A percentile compares a stretch with the other conserved stretches of the same genome.
Conservation (phyloP, 2,888 invertebrate species). For the Mystacides longicornis region DNA sequence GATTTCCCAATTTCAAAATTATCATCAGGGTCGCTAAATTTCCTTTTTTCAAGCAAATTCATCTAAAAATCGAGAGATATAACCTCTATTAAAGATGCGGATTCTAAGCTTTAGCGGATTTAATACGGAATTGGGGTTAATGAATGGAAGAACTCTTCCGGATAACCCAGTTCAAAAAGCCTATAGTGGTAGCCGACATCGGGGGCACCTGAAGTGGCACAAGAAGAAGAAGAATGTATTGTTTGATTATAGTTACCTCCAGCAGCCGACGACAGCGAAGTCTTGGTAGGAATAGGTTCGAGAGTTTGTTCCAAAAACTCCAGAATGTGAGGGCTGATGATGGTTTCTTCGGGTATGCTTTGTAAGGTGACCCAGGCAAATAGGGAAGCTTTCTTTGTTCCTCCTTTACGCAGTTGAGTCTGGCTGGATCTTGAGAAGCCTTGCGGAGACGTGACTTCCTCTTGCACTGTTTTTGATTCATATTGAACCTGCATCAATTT, state of each 20-base stretch:
- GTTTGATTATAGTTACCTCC: conserved; percentile 27
- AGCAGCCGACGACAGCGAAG: conserved; percentile 40
- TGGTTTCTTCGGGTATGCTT: conserved; percentile 95
- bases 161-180: too few species aligned
- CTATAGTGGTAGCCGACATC: too few species aligned
- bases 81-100: too few species aligned
- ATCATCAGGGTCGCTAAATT: too few species aligned
- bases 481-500: conserved; percentile 58
- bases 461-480: conserved; percentile 65
- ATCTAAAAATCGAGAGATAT: too few species aligned
- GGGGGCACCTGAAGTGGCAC: too few species aligned
- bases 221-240: not conserved
- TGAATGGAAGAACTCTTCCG: too few species aligned
- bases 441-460: conserved; percentile 50
- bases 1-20: too few species aligned
- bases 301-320: conserved; percentile 96
- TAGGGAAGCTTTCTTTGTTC: conserved; percentile 80
- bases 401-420: conserved; percentile 44
- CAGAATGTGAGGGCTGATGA: conserved; percentile 93
- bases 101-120: too few species aligned
- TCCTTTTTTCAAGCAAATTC: too few species aligned
- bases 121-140: too few species aligned
- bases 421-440: conserved; percentile 27
- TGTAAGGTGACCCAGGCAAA: conserved; percentile 95
- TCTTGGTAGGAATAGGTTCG: conserved; percentile 82